phyloP scores from a whole-genome alignment of 30 jellyfish, hydroid and myxozoan genomes.

The Aurelia sp. region DNA sequence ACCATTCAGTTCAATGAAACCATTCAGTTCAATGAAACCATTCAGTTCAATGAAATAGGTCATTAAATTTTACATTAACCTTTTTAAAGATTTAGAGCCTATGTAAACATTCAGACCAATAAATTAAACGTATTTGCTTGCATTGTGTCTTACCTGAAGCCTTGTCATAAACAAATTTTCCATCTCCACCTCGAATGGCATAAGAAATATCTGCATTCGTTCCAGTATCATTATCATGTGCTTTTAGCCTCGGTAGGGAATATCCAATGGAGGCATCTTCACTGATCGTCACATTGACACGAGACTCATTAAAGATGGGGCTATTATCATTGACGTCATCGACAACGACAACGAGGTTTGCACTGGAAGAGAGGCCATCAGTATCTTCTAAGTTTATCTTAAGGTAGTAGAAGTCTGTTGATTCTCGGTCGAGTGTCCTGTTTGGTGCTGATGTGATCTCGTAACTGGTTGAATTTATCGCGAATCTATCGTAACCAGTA shows the following conservation, averaged over 20 bases:
- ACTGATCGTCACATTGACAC: constrained; percentile 37
- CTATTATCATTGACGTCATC: constrained; percentile 90
- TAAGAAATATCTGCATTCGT: constrained; percentile 69
- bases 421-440: constrained; percentile 62
- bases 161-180: constrained; percentile 28
- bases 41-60: too few relatives aligned
- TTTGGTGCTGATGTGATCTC: constrained; percentile 15
- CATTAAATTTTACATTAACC: too few relatives aligned
- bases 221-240: constrained; percentile 80
- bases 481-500: constrained; percentile 19
- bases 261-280: constrained; percentile 79
- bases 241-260: constrained; percentile 43
- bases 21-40: too few relatives aligned
- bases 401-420: constrained; percentile 14
- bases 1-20: too few relatives aligned
- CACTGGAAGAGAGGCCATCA: constrained; percentile 55
- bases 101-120: neutral
- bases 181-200: constrained; percentile 82
- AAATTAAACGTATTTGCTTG: neutral
- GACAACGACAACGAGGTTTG: constrained; percentile 53
- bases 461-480: constrained; percentile 29
- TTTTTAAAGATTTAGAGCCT: too few relatives aligned
- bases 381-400: constrained; percentile 43
- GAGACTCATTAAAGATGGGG: constrained; percentile 65
- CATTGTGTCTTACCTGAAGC: constrained; percentile 39